phyloP scores from a whole-genome alignment of 2,113 vertebrate species.

The Carollia perspicillata region DNA sequence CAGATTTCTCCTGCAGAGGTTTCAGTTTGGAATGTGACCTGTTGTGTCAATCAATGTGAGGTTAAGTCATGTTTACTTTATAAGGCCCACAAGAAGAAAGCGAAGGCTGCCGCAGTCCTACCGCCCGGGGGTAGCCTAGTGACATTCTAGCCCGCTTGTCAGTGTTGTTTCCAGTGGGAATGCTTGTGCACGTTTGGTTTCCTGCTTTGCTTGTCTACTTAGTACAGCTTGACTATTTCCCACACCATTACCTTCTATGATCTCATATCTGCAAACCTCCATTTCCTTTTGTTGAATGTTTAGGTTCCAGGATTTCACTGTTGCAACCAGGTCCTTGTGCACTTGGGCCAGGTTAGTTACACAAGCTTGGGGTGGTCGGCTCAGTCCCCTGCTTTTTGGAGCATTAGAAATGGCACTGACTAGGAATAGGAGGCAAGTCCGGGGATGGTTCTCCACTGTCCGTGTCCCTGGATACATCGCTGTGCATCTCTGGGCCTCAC shows the following conservation, averaged over 20 bases:
- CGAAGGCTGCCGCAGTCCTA: neutral
- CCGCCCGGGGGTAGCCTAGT: neutral
- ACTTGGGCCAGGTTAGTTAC: neutral
- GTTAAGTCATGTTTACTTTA: neutral
- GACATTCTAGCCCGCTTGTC: neutral
- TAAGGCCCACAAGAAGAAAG: neutral
- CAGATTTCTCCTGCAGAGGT: neutral
- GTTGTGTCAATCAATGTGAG: neutral
- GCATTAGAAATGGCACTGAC: neutral
- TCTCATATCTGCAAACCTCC: neutral
- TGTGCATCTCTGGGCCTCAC: neutral
- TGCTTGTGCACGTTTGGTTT: neutral
- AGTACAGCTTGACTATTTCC: neutral
- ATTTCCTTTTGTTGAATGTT: neutral
- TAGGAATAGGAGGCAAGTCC: neutral
- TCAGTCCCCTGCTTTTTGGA: neutral
- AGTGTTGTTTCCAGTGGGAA: neutral
- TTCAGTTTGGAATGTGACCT: neutral
- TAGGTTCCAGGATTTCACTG: neutral
- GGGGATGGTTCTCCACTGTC: neutral
- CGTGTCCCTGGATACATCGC: neutral
- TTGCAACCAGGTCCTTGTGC: neutral
- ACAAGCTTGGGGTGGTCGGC: neutral
- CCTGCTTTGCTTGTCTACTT: neutral
- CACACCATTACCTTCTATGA: neutral